phyloP scores from a whole-genome alignment of 2,888 invertebrate genomes.

The Idaea dimidiata region DNA sequence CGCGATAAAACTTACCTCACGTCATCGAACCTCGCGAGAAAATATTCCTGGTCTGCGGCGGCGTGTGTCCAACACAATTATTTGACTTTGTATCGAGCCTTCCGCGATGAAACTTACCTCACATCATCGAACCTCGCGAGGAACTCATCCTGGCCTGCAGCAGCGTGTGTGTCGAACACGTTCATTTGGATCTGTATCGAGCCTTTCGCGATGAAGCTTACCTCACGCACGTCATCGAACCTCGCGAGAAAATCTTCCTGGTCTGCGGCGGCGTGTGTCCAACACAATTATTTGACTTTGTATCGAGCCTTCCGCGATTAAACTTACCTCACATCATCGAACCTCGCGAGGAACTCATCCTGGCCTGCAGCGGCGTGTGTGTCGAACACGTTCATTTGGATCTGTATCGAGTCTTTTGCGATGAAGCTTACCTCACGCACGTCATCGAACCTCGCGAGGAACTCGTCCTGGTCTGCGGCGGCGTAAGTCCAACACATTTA shows the following conservation, averaged over 20 bases:
- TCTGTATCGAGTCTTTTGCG: conserved; percentile 87
- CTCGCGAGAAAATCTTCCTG: conserved; percentile 95
- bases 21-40: conserved; percentile 94
- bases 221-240: conserved; percentile 93
- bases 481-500: conserved; percentile 93
- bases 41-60: conserved; percentile 96
- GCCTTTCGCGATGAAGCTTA: conserved; percentile 78
- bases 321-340: conserved; percentile 89
- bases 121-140: conserved; percentile 95
- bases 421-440: conserved; percentile 77
- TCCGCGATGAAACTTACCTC: conserved; percentile 81
- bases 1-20: conserved; percentile 80
- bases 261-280: conserved; percentile 94
- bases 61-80: conserved; percentile 94
- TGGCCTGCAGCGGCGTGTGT: conserved; percentile 96
- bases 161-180: conserved; percentile 94
- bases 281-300: conserved; percentile 94
- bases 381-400: conserved; percentile 94
- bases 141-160: conserved; percentile 96
- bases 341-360: conserved; percentile 94
- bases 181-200: conserved; percentile 91
- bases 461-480: conserved; percentile 96
- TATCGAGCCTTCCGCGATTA: conserved; percentile 87
- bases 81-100: conserved; percentile 89
- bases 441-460: conserved; percentile 94